Evolutionary conservation across 2,113 vertebrate species (phyloP).

Genomic region (Ammodytes dubius): DNA sequence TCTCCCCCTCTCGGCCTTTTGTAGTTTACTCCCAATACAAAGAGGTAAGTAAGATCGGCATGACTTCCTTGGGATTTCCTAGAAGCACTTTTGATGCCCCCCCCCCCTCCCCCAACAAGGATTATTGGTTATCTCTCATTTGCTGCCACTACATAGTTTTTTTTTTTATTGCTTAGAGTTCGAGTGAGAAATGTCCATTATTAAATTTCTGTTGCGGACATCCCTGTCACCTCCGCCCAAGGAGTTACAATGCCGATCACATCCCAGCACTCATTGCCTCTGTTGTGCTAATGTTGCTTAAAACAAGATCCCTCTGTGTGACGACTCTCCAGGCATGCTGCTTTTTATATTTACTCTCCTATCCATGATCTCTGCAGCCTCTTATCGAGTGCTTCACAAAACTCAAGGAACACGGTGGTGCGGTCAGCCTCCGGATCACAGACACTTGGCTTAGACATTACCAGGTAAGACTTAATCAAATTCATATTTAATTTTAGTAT

Average conservation of each 20-base stretch:
- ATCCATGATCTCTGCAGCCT: constrained; percentile 81
- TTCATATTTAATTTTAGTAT: background rate
- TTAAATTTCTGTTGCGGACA: background rate
- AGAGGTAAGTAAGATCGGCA: constrained; percentile 92
- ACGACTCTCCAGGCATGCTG: background rate
- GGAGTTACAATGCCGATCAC: constrained; percentile 18
- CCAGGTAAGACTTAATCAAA: constrained; percentile 86
- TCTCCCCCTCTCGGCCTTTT: constrained; percentile 96
- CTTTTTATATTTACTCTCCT: background rate
- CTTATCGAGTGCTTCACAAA: constrained; percentile 96
- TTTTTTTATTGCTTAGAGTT: constrained; percentile 36
- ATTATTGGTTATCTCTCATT: constrained; percentile 38
- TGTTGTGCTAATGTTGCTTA: constrained; percentile 37
- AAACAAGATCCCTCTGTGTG: constrained; percentile 9
- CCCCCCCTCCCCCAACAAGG: too few relatives aligned
- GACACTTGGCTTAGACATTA: constrained; percentile 97
- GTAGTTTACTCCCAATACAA: constrained; percentile 96
- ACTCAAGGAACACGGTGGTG: constrained; percentile 91
- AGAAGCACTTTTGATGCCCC: background rate
- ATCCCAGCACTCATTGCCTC: constrained; percentile 23
- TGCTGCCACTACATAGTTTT: constrained; percentile 13
- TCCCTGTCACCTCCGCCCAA: constrained; percentile 7
- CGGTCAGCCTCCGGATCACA: constrained; percentile 91
- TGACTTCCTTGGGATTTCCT: background rate
- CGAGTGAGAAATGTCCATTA: background rate